Conservation (phyloP, 2,888 invertebrate genomes). For the Ectropis crepuscularia region DNA sequence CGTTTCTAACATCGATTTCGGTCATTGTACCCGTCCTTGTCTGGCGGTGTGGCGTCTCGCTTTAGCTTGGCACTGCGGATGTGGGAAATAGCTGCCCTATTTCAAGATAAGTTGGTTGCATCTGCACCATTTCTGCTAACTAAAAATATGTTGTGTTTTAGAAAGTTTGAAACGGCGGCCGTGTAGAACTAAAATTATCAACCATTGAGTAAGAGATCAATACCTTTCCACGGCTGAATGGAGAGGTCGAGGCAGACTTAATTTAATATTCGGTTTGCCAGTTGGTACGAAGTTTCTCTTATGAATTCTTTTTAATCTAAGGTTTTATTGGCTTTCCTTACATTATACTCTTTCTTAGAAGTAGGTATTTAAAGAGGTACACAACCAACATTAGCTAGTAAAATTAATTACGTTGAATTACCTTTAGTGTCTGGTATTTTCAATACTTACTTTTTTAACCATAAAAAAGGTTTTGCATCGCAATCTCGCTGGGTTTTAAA, state of each 20-base stretch:
- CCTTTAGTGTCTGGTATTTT: no score
- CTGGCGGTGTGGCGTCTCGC: conserved; percentile 61
- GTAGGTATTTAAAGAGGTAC: no score
- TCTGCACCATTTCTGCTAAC: conserved; percentile 43
- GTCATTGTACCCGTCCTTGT: conserved; percentile 61
- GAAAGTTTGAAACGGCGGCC: conserved; percentile 23
- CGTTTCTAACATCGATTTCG: conserved; percentile 75
- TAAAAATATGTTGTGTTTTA: conserved; percentile 44
- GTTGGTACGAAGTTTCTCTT: no score
- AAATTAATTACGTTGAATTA: no score
- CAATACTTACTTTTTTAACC: no score
- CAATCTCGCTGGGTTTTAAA: no score
- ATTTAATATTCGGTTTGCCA: no score
- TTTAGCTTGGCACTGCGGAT: conserved; percentile 66
- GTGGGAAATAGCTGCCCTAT: conserved; percentile 65
- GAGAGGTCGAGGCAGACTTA: conserved; percentile 1
- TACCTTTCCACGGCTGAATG: conserved; percentile 21
- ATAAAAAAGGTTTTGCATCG: no score
- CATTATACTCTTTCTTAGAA: no score
- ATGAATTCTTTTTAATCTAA: no score
- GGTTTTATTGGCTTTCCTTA: not conserved
- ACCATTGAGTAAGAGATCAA: conserved; percentile 28
- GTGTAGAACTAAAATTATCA: conserved; percentile 20
- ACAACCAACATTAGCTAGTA: no score
- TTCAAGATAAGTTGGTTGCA: conserved; percentile 56